Evolutionary conservation across 2,797 vertebrate genomes (phyloP), one percentile per base, ranked within the genome.

Genomic region (Alca torda): DNA sequence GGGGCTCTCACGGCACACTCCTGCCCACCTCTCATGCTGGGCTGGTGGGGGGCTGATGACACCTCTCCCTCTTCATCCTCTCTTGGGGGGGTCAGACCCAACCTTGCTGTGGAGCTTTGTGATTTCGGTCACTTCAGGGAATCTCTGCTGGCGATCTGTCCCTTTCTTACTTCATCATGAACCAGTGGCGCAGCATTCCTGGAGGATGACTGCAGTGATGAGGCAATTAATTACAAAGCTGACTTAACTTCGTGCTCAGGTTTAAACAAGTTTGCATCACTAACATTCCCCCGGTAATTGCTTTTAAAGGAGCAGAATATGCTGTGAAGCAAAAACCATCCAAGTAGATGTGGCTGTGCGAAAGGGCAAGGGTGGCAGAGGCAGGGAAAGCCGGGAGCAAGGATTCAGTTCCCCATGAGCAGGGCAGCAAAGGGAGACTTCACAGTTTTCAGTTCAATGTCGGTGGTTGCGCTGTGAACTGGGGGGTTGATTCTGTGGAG

Each of bases 251-350:
- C 33, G 7, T 57, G n/a, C 79, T 94, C 96, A 97, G 89, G 96
- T 97, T 96, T 94, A 93, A 96, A 97, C 96, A 97, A 89, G 96
- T 97, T 97, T 94, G 69, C 94, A 97, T 96, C 96, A 95, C 87
- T 80, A 57, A 73, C 94, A 84, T 97, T 96, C 93, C 78, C 95
- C 28, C 0, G 2, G 69, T 76, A 94, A 92, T 93, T 94, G 69
- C 70, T 78, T 92, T 93, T 92, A 89, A 96, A 91, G 79, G 89
- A 92, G 73, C 69, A 89, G 78, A 90, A 73, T 2, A 3, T 4
- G 7, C 59, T 87, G 43, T 5, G 30, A 89, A 90, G 37, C 23
- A 75, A 91, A 95, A 92, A 10, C 8, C 7, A 4, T 13, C 10
- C 0, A 0, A 68, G 60, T 39, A 67, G 74, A 59, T 18, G 24